Percentiles rank a stretch among this genome's conserved stretches.
Evolutionary conservation across 2,797 vertebrate species (phyloP).

Genomic region (Perodicticus potto): DNA sequence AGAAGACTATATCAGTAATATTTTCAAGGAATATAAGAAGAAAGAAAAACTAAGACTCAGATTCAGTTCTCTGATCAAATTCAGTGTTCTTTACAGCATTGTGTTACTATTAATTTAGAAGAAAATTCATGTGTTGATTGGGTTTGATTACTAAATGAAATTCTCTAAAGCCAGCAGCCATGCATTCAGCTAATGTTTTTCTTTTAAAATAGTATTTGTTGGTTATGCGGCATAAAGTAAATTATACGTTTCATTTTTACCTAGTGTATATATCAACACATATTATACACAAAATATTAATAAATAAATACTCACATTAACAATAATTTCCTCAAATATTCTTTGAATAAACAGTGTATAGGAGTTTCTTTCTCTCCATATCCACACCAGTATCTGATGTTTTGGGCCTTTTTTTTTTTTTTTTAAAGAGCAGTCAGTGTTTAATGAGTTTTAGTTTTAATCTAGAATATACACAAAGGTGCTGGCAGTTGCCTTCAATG

Average conservation of each 20-base stretch:
- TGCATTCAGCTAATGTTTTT: background rate
- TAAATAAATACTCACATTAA: background rate
- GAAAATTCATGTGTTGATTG: background rate
- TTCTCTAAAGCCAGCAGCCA: background rate
- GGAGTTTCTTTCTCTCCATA: too few species aligned
- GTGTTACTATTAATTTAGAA: background rate
- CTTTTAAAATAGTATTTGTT: background rate
- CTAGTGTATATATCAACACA: background rate
- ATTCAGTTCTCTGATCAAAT: background rate
- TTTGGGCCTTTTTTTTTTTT: too few species aligned
- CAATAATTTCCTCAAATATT: background rate
- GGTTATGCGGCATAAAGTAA: background rate
- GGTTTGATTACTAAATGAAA: background rate
- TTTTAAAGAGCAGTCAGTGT: background rate
- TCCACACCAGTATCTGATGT: too few species aligned
- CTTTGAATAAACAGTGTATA: background rate
- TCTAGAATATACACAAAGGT: constrained; percentile 30
- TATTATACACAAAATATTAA: background rate
- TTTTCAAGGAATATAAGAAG: background rate
- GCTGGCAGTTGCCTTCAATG: background rate
- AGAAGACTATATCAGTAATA: background rate
- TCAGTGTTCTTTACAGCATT: background rate
- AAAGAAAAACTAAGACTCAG: background rate
- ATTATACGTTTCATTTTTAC: background rate
- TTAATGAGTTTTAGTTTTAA: constrained; percentile 52